Percentiles rank a stretch among this genome's conserved stretches.
Conservation (phyloP, 2,888 invertebrate genomes). For the Lamproptera curius region DNA sequence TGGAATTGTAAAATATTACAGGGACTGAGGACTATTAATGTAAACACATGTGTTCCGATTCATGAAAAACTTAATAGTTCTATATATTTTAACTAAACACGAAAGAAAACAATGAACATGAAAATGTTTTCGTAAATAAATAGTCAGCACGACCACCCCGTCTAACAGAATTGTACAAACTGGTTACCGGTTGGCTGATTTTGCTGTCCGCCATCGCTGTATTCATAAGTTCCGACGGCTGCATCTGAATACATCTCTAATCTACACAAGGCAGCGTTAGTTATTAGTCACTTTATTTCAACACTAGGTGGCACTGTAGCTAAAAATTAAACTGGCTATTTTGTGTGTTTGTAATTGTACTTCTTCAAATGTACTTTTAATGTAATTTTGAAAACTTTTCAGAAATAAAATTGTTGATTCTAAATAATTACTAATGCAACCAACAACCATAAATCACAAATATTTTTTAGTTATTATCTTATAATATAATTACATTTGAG, state of each 20-base stretch:
- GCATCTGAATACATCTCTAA: background rate
- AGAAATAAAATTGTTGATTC: no score
- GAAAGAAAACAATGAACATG: slow-evolving; percentile 70
- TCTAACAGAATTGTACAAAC: slow-evolving; percentile 55
- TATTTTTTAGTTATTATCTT: no score
- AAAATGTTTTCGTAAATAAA: slow-evolving; percentile 50
- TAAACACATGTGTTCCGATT: slow-evolving; percentile 43
- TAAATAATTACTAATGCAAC: no score
- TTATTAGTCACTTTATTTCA: background rate
- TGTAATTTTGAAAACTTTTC: no score
- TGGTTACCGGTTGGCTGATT: slow-evolving; percentile 39
- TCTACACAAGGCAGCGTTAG: background rate
- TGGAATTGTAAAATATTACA: slow-evolving; percentile 40
- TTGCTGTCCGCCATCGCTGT: slow-evolving; percentile 25
- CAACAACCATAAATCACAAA: no score
- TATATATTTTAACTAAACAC: slow-evolving; percentile 42
- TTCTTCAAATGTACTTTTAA: no score
- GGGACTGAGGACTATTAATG: slow-evolving; percentile 29
- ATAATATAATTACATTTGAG: no score
- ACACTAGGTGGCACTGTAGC: slow-evolving; percentile 9
- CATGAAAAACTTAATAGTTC: slow-evolving; percentile 34
- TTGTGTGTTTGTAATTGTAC: no score
- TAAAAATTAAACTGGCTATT: no score
- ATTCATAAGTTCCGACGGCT: slow-evolving; percentile 2
- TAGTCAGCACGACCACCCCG: slow-evolving; percentile 45